Percentiles rank a stretch among this genome's conserved stretches.
These are phyloP conservation scores for Meriones psammophilus DNA, from an alignment of 2,797 vertebrate species.

Conservation along the genomic window DNA sequence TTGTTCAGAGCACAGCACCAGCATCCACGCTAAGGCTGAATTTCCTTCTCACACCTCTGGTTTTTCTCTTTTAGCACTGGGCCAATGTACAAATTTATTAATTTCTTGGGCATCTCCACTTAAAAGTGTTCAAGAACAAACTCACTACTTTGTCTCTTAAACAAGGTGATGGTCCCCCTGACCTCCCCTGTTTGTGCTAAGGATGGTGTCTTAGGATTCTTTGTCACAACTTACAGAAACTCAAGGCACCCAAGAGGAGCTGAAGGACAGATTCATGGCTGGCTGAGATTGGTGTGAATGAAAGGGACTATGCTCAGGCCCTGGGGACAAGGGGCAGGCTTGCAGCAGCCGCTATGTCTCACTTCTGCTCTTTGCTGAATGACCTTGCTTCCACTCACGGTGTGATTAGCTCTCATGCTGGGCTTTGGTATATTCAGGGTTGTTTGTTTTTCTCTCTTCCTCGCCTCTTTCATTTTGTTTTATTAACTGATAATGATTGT, in stretches of 20 bases:
- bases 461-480: background rate
- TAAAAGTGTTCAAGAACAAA: background rate
- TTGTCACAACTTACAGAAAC: constrained; percentile 5
- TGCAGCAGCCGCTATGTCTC: background rate
- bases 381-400: accelerated
- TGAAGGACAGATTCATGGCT: background rate
- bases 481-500: background rate
- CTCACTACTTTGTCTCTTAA: background rate
- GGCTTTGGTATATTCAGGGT: too few species aligned
- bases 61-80: background rate
- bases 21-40: background rate
- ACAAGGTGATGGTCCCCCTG: background rate
- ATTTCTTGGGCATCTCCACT: background rate
- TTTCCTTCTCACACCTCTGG: background rate
- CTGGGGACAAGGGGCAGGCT: too few species aligned
- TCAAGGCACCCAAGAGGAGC: background rate
- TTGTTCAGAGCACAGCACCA: background rate
- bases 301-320: accelerated
- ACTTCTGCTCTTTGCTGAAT: too few species aligned
- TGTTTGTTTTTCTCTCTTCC: background rate
- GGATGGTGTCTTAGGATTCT: background rate
- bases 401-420: background rate
- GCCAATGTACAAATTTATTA: background rate
- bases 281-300: background rate
- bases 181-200: background rate